phyloP scores from a whole-genome alignment of 2,797 vertebrate genomes.

The Clarias laeviceps region DNA sequence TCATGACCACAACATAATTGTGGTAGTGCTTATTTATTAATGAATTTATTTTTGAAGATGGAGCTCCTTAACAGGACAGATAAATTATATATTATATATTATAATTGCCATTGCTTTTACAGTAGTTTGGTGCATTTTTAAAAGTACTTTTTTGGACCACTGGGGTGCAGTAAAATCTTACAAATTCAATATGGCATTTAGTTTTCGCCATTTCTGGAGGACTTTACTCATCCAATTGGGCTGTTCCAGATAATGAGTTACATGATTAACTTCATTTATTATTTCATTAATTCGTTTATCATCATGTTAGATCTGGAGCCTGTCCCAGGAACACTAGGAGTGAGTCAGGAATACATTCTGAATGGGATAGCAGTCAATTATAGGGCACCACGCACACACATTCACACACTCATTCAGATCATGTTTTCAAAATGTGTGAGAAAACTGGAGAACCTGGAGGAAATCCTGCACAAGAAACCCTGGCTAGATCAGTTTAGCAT shows the following conservation, averaged over 20 bases:
- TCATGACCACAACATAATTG: no score
- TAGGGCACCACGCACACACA: background rate
- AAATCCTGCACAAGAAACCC: background rate
- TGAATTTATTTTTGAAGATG: no score
- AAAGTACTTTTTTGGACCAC: conserved; percentile 31
- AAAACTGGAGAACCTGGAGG: background rate
- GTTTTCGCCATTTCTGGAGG: background rate
- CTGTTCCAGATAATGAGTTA: background rate
- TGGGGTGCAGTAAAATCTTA: conserved; percentile 57
- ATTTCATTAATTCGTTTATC: background rate
- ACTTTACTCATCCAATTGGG: background rate
- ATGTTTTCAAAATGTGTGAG: background rate
- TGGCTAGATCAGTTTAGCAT: background rate
- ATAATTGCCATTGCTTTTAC: background rate
- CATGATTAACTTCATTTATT: background rate
- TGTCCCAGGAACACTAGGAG: background rate
- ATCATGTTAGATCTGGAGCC: background rate
- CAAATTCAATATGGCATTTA: background rate
- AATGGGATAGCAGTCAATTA: background rate
- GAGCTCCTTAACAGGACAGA: no score
- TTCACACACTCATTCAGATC: background rate
- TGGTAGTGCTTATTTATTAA: no score
- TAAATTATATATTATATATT: background rate
- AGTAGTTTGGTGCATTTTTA: background rate
- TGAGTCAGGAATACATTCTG: background rate